phyloP scores from a whole-genome alignment of 2,888 invertebrate genomes.

The Dioctria linearis region DNA sequence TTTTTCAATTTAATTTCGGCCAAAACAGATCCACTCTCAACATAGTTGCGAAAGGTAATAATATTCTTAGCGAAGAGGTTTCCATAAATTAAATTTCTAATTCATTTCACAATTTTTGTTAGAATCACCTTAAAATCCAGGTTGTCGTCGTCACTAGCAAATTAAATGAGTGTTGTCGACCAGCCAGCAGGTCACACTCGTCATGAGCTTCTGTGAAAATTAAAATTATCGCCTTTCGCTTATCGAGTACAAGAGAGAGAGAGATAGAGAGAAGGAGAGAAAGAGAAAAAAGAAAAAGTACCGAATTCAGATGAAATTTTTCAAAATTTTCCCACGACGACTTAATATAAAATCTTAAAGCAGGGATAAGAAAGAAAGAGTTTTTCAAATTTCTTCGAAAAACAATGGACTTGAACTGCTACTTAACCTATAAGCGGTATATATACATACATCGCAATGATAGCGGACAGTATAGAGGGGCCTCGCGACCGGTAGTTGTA shows the following conservation, averaged over 20 bases:
- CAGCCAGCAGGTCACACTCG: slow-evolving; percentile 9
- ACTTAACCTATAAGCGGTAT: too few relatives aligned
- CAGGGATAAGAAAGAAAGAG: neutral
- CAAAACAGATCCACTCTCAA: neutral
- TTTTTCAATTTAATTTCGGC: slow-evolving; percentile 19
- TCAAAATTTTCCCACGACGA: slow-evolving; percentile 35
- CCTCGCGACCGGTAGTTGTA: too few relatives aligned
- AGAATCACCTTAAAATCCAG: slow-evolving; percentile 6
- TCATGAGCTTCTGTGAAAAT: neutral
- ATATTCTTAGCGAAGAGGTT: slow-evolving; percentile 29
- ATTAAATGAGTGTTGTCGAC: neutral
- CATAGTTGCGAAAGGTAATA: slow-evolving; percentile 39
- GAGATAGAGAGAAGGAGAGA: too few relatives aligned
- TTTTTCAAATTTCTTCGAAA: slow-evolving; percentile 47
- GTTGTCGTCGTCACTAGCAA: slow-evolving; percentile 18
- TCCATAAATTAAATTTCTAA: slow-evolving; percentile 53
- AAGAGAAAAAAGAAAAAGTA: neutral
- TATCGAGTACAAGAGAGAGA: too few relatives aligned
- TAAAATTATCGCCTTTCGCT: neutral
- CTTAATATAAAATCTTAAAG: neutral
- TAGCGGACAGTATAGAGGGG: too few relatives aligned
- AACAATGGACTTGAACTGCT: slow-evolving; percentile 26
- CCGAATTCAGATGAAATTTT: slow-evolving; percentile 10
- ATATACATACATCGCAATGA: too few relatives aligned
- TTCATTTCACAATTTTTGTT: slow-evolving; percentile 4